These are phyloP conservation scores for Bimastos eiseni DNA, from an alignment of 2,888 invertebrate genomes.

Conservation along the genomic window DNA sequence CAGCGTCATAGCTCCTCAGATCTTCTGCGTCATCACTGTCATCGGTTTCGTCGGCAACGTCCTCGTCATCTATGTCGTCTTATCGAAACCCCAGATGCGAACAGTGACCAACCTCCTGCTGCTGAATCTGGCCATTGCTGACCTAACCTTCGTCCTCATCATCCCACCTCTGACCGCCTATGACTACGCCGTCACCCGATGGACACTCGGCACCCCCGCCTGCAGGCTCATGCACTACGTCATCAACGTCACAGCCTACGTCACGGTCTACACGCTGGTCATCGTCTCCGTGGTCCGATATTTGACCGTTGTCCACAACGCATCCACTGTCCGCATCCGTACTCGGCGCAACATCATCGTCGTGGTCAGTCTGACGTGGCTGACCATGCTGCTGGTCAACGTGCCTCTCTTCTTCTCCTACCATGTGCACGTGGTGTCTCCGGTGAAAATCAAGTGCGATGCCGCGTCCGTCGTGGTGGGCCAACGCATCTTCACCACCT, in stretches of 20 bases:
- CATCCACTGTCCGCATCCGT: constrained; percentile 71
- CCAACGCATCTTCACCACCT: constrained; percentile 39
- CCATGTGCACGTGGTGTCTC: constrained; percentile 20
- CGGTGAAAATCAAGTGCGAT: constrained; percentile 40
- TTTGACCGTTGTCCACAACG: constrained; percentile 42
- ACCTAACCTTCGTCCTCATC: constrained; percentile 75
- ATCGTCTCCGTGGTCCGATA: constrained; percentile 43
- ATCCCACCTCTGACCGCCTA: constrained; percentile 43
- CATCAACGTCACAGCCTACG: constrained; percentile 43
- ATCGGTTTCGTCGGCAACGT: constrained; percentile 32
- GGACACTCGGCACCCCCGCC: constrained; percentile 36
- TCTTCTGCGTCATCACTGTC: constrained; percentile 32
- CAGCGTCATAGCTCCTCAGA: constrained; percentile 21
- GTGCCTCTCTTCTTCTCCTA: constrained; percentile 41
- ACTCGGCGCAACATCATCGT: constrained; percentile 34
- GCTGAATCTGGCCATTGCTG: constrained; percentile 83
- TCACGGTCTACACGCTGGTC: constrained; percentile 45
- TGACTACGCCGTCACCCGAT: constrained; percentile 61
- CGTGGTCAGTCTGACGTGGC: constrained; percentile 39
- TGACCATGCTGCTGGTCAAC: constrained; percentile 39
- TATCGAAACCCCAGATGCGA: constrained; percentile 68
- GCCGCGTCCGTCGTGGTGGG: constrained; percentile 32
- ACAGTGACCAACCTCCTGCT: constrained; percentile 83
- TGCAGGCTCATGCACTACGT: constrained; percentile 43
- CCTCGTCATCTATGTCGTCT: constrained; percentile 32